A percentile compares a stretch with the other conserved stretches of the same genome.
phyloP scores from a whole-genome alignment of 2,888 invertebrate species.

The Agrilus cyanescens region DNA sequence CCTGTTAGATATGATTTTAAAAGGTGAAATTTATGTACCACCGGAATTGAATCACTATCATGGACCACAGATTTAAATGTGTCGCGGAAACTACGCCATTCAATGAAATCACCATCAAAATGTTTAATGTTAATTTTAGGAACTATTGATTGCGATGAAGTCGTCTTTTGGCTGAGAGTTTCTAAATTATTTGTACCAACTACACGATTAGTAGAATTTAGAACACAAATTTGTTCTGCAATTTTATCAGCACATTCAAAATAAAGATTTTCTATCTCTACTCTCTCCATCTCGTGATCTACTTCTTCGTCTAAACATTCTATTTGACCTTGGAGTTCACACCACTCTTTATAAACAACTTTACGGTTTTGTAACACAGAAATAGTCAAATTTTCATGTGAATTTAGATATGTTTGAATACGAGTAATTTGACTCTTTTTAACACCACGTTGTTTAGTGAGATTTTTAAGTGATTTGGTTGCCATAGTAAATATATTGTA shows the following conservation, averaged over 20 bases:
- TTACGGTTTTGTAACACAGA: too few relatives aligned
- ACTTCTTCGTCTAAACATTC: conserved; percentile 1
- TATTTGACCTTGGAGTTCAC: conserved; percentile 1
- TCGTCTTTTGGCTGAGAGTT: not conserved
- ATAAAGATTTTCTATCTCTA: conserved; percentile 1
- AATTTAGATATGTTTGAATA: too few relatives aligned
- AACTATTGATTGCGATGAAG: not conserved
- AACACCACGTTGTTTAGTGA: too few relatives aligned
- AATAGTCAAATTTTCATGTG: too few relatives aligned
- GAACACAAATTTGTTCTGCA: not conserved
- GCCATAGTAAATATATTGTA: too few relatives aligned
- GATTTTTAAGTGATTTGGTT: too few relatives aligned
- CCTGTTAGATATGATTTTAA: not conserved
- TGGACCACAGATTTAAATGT: conserved; percentile 3
- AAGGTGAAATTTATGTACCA: conserved; percentile 3
- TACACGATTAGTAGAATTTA: not conserved
- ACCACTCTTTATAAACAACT: not conserved
- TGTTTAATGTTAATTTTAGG: conserved; percentile 2
- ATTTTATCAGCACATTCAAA: not conserved
- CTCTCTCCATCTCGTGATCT: not conserved
- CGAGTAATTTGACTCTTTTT: too few relatives aligned
- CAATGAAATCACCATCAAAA: not conserved
- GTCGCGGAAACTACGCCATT: conserved; percentile 1
- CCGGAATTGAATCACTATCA: not conserved
- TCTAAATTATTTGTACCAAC: not conserved